Conservation (phyloP, 1,140 invertebrate species). For the Agrilus planipennis region DNA sequence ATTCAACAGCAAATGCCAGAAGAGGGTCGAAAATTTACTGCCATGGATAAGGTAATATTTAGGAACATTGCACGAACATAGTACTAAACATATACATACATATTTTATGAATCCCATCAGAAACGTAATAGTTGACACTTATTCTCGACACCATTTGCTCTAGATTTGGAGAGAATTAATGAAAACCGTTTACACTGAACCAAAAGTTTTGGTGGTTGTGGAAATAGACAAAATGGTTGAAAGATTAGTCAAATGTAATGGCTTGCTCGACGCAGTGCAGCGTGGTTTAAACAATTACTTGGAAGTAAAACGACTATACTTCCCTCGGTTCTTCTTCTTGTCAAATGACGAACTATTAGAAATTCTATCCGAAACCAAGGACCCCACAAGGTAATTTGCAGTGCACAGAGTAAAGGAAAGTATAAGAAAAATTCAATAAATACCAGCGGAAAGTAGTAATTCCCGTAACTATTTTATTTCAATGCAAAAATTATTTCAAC, state of each 20-base stretch:
- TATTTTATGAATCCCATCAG: too few species aligned
- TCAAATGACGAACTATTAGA: conserved; percentile 94
- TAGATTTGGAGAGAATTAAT: conserved; percentile 89
- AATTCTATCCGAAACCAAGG: conserved; percentile 93
- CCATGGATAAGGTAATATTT: conserved; percentile 66
- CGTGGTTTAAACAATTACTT: conserved; percentile 88
- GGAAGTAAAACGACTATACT: conserved; percentile 89
- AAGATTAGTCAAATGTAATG: conserved; percentile 78
- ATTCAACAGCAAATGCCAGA: conserved; percentile 94
- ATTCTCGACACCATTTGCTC: conserved; percentile 8
- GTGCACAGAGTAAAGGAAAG: conserved; percentile 12
- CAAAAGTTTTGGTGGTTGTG: conserved; percentile 72
- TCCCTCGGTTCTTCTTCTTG: conserved; percentile 93
- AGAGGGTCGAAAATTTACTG: conserved; percentile 78
- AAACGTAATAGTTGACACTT: too few species aligned
- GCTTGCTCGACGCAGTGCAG: conserved; percentile 77
- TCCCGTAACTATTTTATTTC: too few species aligned
- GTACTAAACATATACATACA: too few species aligned
- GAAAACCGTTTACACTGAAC: conserved; percentile 67
- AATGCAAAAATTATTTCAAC: too few species aligned
- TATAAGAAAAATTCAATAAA: too few species aligned
- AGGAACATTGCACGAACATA: too few species aligned
- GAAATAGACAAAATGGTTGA: conserved; percentile 91
- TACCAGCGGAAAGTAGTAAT: too few species aligned
- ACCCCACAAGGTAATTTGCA: conserved; percentile 70